Percentiles rank a stretch among this genome's conserved stretches.
phyloP scores from a whole-genome alignment of 2,113 vertebrate species.

The Bubalus kerabau region DNA sequence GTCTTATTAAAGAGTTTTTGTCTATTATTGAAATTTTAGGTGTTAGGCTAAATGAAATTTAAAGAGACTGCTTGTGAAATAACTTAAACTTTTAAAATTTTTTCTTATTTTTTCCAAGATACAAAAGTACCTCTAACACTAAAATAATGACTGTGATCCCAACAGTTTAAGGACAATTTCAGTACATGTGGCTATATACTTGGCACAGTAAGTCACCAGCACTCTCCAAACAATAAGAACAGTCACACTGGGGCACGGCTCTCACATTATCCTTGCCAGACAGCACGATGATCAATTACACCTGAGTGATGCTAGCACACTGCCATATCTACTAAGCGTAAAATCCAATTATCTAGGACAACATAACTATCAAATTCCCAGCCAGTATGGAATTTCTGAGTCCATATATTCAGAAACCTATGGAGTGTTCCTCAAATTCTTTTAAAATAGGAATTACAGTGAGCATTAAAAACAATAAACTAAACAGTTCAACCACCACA shows the following conservation, averaged over 20 bases:
- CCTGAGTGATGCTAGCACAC: background rate
- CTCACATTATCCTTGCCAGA: background rate
- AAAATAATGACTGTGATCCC: conserved; percentile 14
- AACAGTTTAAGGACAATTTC: background rate
- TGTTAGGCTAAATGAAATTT: background rate
- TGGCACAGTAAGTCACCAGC: background rate
- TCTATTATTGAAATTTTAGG: conserved; percentile 35
- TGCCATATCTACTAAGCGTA: conserved; percentile 21
- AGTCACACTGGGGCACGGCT: conserved; percentile 41
- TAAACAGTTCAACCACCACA: background rate
- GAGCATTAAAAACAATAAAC: conserved; percentile 46
- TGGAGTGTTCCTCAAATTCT: conserved; percentile 52
- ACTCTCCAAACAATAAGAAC: background rate
- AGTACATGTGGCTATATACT: background rate
- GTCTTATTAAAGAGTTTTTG: background rate
- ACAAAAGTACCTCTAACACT: conserved; percentile 59
- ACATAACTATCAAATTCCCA: conserved; percentile 19
- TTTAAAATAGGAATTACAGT: conserved; percentile 64
- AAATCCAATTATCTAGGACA: conserved; percentile 66
- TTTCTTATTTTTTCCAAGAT: conserved; percentile 19
- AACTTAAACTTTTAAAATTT: conserved; percentile 17
- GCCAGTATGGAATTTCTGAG: conserved; percentile 42
- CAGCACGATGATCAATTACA: background rate
- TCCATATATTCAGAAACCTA: conserved; percentile 46
- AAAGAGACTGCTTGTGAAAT: background rate